phyloP scores from a whole-genome alignment of 2,888 invertebrate species.

The Bombylius major region DNA sequence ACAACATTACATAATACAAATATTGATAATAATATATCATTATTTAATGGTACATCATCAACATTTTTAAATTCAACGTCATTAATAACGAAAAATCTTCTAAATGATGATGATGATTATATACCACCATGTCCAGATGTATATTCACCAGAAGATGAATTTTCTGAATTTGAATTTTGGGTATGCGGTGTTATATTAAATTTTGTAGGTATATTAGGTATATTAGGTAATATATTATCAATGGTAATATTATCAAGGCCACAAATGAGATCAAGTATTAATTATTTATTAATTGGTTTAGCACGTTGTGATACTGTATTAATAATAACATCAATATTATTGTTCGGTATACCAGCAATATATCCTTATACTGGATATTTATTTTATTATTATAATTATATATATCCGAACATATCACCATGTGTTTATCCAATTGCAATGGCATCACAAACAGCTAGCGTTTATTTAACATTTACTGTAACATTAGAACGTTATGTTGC shows the following conservation, averaged over 20 bases:
- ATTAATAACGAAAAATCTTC: background rate
- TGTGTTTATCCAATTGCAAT: conserved; percentile 72
- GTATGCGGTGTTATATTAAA: conserved; percentile 72
- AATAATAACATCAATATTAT: conserved; percentile 69
- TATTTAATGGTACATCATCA: background rate
- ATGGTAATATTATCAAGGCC: conserved; percentile 84
- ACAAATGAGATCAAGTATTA: conserved; percentile 92
- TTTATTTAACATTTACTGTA: conserved; percentile 81
- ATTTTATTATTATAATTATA: conserved; percentile 63
- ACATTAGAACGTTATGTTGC: conserved; percentile 91
- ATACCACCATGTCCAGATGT: conserved; percentile 8
- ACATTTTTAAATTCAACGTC: background rate
- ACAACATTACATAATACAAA: background rate
- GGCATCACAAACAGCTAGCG: conserved; percentile 84
- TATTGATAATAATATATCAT: background rate
- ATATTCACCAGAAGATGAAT: conserved; percentile 22
- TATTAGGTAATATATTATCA: conserved; percentile 80
- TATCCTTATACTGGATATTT: conserved; percentile 68
- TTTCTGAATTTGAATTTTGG: conserved; percentile 59
- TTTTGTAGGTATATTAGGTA: conserved; percentile 66
- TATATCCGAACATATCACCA: conserved; percentile 69
- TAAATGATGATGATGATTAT: background rate
- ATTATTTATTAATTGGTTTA: conserved; percentile 83
- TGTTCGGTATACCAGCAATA: conserved; percentile 79
- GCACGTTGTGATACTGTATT: conserved; percentile 88